A percentile compares a stretch with the other conserved stretches of the same genome.
These are phyloP conservation scores for roundworm (Caenorhabditis elegans) DNA, from an alignment of 1,140 invertebrate genomes.

Conservation along the genomic window WBcel235 BX284606.5:10227001-10227500, in stretches of 20 bases:
- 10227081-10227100: no score
- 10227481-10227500: no score
- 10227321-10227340: neutral
- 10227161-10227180: no score
- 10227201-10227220: neutral
- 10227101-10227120: no score
- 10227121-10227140: no score
- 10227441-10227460: neutral
- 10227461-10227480: no score
- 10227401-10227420: neutral
- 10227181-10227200: no score
- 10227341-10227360: neutral
- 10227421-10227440: neutral
- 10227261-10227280: neutral
- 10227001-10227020: no score
- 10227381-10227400: neutral
- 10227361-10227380: constrained; percentile 4
- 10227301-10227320: neutral
- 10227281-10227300: neutral
- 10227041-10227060: no score
- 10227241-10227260: neutral
- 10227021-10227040: no score
- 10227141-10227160: no score
- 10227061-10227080: no score
- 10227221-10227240: neutral